Evolutionary conservation across 2,888 invertebrate genomes (phyloP).

Genomic region (Listrodromus nycthemerus): DNA sequence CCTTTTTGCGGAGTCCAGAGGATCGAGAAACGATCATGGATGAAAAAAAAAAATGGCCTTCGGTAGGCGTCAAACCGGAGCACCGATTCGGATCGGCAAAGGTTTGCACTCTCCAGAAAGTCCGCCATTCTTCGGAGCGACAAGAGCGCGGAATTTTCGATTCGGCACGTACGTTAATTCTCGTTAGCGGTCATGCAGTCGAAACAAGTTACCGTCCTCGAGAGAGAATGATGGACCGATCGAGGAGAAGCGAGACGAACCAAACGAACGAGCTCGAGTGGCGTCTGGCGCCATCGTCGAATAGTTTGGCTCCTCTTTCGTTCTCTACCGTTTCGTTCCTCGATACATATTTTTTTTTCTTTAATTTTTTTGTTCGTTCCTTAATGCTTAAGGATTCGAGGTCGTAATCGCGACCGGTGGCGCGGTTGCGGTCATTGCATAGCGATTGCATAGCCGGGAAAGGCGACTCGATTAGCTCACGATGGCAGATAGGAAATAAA

Average conservation of each 20-base stretch:
- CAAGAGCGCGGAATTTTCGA: not conserved
- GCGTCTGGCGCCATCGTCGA: conserved; percentile 61
- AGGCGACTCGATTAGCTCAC: not conserved
- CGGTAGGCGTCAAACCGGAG: too few species aligned
- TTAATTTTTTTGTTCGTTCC: conserved; percentile 28
- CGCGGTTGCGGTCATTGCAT: not conserved
- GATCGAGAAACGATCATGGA: not conserved
- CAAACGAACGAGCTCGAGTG: conserved; percentile 48
- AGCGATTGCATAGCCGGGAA: not conserved
- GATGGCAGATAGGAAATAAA: not conserved
- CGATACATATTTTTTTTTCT: not conserved
- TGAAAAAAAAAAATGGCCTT: not conserved
- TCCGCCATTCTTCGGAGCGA: not conserved
- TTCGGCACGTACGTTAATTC: conserved; percentile 1
- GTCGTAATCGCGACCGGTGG: not conserved
- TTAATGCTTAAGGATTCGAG: not conserved
- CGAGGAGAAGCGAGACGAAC: conserved; percentile 28
- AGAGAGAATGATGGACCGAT: conserved; percentile 5
- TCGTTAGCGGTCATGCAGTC: not conserved
- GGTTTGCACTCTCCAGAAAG: not conserved
- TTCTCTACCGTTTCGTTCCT: not conserved
- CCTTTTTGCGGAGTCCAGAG: not conserved
- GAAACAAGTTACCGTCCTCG: not conserved
- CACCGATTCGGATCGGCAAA: too few species aligned
- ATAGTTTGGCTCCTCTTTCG: conserved; percentile 25